A percentile compares a stretch with the other conserved stretches of the same genome.
Conservation (phyloP, 92 coral and sea anemone genomes). For the Diadumene lineata region DNA sequence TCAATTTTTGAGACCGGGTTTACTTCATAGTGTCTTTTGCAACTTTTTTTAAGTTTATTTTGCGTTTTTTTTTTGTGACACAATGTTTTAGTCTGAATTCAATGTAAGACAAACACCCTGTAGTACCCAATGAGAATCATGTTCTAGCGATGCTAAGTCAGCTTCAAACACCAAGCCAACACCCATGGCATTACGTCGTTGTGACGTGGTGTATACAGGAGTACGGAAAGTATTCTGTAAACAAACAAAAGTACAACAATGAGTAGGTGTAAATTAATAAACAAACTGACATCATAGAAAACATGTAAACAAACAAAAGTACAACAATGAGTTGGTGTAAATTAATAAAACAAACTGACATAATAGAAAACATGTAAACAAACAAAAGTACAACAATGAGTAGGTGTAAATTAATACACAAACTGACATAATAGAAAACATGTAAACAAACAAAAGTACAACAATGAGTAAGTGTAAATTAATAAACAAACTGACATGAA, state of each 20-base stretch:
- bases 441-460: no score
- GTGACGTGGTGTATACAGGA: constrained; percentile 98
- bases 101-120: constrained; percentile 98
- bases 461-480: no score
- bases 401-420: background rate
- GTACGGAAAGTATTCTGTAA: constrained; percentile 93
- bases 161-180: constrained; percentile 98
- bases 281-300: no score
- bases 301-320: no score
- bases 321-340: no score
- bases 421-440: no score
- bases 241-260: constrained; percentile 4
- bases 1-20: no score
- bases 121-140: constrained; percentile 97
- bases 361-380: no score
- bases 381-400: background rate
- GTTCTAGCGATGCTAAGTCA: constrained; percentile 88
- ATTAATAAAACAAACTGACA: no score
- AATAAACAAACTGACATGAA: no score
- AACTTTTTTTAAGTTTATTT: background rate
- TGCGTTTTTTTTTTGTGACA: background rate
- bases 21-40: background rate
- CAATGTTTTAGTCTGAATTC: constrained; percentile 75
- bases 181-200: constrained; percentile 99
- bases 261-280: background rate